Evolutionary conservation across 2,888 invertebrate species (phyloP), one percentile per base, ranked within the genome.

Genomic region (Venusia cambrica): DNA sequence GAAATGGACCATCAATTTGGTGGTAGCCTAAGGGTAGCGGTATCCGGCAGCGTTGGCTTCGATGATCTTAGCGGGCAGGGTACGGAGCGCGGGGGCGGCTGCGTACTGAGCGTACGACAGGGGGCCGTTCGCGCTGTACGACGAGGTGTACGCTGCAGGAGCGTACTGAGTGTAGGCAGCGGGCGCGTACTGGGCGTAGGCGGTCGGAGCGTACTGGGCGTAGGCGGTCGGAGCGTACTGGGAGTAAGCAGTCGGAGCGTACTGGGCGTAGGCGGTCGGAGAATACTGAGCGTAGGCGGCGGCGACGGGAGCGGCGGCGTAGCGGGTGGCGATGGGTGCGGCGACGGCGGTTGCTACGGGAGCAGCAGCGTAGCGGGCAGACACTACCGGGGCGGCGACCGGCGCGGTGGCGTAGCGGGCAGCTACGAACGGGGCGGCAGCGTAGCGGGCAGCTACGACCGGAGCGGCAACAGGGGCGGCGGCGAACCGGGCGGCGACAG

Each of bases 11-110:
- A 58, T 69, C 56, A 44, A 48, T 61, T 54, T 45, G 31, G 62
- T 60, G 37, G 45, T 63, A 48, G 57, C 62, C 40, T 53, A 84
- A 53, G 79, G 81, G 57, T 84, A 81, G 35, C 79, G 69, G 64
- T 84, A 83, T 33, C 80, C 81, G 12, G 77, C 73, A 16, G 68
- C 65, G 14, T 24, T 25, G 37, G 72, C 79, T 14, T 92, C 56
- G 80, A 93, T 70, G 74, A 92, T 13, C 57, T 93, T 68, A 83
- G 92, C 83, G 84, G 93, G 56, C 84, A 93, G 60, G 88, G 93
- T 63, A 48, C 91, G 55, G 74, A n/a, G n/a, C n/a, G 92, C 73
- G 57, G 92, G 54, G 73, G 87, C 61, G 87, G 54, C 57, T 2
- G 54, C 45, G 9, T 56, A 46, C 13, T 55, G 51, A 5, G 63